Percentiles rank a stretch among this genome's conserved stretches.
These are phyloP conservation scores for Marronus borbonicus DNA, from an alignment of 2,888 invertebrate genomes.

Conservation along the genomic window DNA sequence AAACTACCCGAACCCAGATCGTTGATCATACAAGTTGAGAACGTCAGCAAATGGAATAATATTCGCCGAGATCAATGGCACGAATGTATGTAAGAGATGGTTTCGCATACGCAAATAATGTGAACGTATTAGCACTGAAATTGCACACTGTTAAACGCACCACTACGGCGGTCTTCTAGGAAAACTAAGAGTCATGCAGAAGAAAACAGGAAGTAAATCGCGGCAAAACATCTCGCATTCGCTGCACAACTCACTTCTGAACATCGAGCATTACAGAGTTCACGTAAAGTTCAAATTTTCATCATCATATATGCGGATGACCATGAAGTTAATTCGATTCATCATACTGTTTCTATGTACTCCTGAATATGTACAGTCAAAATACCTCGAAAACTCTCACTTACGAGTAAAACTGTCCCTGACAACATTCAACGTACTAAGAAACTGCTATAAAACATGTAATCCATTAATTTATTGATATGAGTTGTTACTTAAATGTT, in stretches of 20 bases:
- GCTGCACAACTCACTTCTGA: slow-evolving; percentile 6
- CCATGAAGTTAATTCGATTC: slow-evolving; percentile 14
- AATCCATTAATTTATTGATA: too few relatives aligned
- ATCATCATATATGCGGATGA: slow-evolving; percentile 16
- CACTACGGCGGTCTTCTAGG: slow-evolving; percentile 4
- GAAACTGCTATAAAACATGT: too few relatives aligned
- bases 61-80: slow-evolving; percentile 17
- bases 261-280: slow-evolving; percentile 14
- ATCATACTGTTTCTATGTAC: background rate
- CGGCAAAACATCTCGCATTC: background rate
- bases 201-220: slow-evolving; percentile 17
- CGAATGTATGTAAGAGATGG: background rate
- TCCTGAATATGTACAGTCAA: too few relatives aligned
- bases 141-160: slow-evolving; percentile 3
- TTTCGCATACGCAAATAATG: background rate
- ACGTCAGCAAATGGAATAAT: slow-evolving; percentile 10
- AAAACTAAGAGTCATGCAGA: slow-evolving; percentile 5
- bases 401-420: too few relatives aligned
- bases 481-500: too few relatives aligned
- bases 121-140: slow-evolving; percentile 12
- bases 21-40: slow-evolving; percentile 3
- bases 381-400: too few relatives aligned
- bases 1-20: background rate
- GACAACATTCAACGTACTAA: too few relatives aligned
- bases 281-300: slow-evolving; percentile 34